phyloP scores from a whole-genome alignment of 2,113 vertebrate species.

The Tricholaema leucomelas region DNA sequence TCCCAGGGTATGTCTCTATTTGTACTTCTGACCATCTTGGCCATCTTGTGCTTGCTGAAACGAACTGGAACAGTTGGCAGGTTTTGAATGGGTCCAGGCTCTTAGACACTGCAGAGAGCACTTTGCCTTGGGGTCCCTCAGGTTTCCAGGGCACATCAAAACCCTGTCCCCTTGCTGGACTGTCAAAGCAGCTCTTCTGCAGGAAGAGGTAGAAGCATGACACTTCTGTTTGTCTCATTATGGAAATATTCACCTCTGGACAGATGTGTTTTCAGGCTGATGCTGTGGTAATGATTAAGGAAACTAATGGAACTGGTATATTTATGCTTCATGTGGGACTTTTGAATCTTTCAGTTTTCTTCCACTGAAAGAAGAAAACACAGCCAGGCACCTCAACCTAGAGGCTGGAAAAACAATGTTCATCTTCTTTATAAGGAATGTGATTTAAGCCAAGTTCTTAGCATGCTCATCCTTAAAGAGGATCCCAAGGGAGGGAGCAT shows the following conservation, averaged over 20 bases:
- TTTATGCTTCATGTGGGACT: background rate
- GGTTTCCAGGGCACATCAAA: background rate
- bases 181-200: background rate
- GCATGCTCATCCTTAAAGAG: background rate
- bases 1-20: background rate
- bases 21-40: background rate
- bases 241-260: background rate
- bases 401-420: constrained; percentile 45
- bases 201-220: background rate
- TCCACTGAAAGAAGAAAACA: constrained; percentile 4
- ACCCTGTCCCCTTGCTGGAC: background rate
- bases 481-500: background rate
- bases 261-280: constrained; percentile 8
- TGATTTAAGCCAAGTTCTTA: background rate
- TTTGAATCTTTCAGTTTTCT: constrained; percentile 19
- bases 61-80: background rate
- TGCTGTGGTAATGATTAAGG: constrained; percentile 4
- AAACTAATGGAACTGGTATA: background rate
- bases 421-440: background rate
- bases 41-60: background rate
- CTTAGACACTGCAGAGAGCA: background rate
- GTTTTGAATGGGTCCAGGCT: background rate
- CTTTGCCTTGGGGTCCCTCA: no score
- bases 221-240: constrained; percentile 23
- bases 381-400: background rate